Evolutionary conservation across 2,797 vertebrate species (phyloP).

Genomic region (Gallinago stenura): DNA sequence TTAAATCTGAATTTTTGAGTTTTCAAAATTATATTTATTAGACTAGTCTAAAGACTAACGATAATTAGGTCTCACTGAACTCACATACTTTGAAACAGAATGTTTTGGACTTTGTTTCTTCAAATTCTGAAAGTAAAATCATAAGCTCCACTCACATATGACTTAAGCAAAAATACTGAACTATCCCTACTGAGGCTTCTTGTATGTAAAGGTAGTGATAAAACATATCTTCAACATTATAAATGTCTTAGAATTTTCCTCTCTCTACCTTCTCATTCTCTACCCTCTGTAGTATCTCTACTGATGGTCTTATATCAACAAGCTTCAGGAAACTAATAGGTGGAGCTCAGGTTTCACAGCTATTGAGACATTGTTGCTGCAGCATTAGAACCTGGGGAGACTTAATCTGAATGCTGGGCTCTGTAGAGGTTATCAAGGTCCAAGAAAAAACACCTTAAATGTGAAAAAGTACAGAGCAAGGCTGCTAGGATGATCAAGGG

Average conservation of each 20-base stretch:
- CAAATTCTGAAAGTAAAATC: not conserved
- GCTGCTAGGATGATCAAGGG: not conserved
- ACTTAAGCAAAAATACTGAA: not conserved
- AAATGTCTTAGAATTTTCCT: not conserved
- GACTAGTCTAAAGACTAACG: not conserved
- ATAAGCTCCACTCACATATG: accelerated
- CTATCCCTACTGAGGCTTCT: not conserved
- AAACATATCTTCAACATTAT: not conserved
- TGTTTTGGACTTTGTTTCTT: not conserved
- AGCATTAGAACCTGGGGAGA: not conserved
- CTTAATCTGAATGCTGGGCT: not conserved
- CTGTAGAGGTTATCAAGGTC: not conserved
- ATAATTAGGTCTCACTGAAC: not conserved
- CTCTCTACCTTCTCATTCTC: not conserved
- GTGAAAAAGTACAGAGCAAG: not conserved
- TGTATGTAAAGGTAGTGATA: not conserved
- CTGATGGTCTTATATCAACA: not conserved
- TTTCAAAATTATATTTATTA: not conserved
- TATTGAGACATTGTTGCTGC: not conserved
- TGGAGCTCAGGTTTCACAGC: not conserved
- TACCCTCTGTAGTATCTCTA: not conserved
- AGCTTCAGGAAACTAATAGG: not conserved
- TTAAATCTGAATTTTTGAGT: not conserved
- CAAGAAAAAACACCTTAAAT: not conserved
- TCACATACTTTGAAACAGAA: not conserved